These are phyloP conservation scores for Diabrotica balteata DNA, from an alignment of 2,888 invertebrate genomes.

Conservation along the genomic window DNA sequence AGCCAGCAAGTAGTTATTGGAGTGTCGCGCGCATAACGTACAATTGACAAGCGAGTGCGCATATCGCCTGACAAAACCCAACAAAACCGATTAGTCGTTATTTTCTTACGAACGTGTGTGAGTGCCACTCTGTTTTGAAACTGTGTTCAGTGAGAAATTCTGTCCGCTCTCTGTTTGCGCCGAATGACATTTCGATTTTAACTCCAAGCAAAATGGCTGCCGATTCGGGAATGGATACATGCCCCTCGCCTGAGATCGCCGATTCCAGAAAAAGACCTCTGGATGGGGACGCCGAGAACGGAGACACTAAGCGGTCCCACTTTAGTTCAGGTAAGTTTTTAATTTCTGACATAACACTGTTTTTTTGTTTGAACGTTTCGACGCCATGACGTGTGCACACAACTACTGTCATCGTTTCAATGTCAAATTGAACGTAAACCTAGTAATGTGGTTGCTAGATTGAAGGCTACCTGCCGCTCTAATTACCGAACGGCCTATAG, in stretches of 20 bases:
- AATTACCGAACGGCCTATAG: constrained; percentile 12
- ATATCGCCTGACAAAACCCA: constrained; percentile 1
- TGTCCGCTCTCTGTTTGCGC: constrained; percentile 35
- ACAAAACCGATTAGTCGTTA: constrained; percentile 9
- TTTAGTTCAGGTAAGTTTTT: constrained; percentile 82
- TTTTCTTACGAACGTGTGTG: constrained; percentile 34
- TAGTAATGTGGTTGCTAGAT: constrained; percentile 16
- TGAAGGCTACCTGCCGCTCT: constrained; percentile 20
- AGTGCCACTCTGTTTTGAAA: constrained; percentile 35
- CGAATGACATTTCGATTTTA: constrained; percentile 42
- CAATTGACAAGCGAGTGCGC: constrained; percentile 22
- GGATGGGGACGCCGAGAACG: constrained; percentile 87
- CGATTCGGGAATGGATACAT: constrained; percentile 93
- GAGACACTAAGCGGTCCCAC: constrained; percentile 88
- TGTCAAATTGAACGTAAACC: constrained; percentile 31
- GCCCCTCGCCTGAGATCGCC: constrained; percentile 90
- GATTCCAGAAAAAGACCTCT: constrained; percentile 91
- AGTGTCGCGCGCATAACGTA: constrained; percentile 4
- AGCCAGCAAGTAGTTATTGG: constrained; percentile 3
- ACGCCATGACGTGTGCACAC: constrained; percentile 22
- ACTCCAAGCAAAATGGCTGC: constrained; percentile 78
- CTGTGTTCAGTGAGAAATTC: constrained; percentile 33
- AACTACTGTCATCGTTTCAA: constrained; percentile 28
- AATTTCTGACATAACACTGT: constrained; percentile 9
- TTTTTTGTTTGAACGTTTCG: constrained; percentile 20